These are phyloP conservation scores for Triplophysa yarkandensis DNA, from an alignment of 2,797 vertebrate genomes.

Conservation along the genomic window DNA sequence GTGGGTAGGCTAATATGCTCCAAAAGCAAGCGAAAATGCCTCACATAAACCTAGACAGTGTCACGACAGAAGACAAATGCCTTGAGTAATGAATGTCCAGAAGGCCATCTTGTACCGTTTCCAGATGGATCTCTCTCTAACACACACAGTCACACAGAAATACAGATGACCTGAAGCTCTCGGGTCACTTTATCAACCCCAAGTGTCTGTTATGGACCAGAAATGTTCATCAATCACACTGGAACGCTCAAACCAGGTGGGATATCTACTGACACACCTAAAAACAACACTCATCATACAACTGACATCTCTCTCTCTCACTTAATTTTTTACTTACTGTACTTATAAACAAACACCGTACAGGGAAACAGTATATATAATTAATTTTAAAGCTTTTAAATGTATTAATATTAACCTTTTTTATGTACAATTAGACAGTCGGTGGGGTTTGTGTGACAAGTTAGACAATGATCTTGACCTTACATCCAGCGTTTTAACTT, in stretches of 20 bases:
- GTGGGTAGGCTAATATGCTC: background rate
- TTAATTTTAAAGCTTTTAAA: no score
- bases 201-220: slow-evolving; percentile 22
- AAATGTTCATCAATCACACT: slow-evolving; percentile 13
- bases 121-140: slow-evolving; percentile 11
- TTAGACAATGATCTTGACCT: no score
- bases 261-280: slow-evolving; percentile 14
- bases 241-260: slow-evolving; percentile 2
- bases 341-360: no score
- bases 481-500: no score
- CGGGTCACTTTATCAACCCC: slow-evolving; percentile 35
- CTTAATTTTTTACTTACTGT: no score
- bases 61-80: slow-evolving; percentile 41
- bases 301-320: background rate
- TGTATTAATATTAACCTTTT: no score
- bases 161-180: slow-evolving; percentile 36
- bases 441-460: no score
- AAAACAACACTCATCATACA: slow-evolving; percentile 12
- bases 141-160: slow-evolving; percentile 2
- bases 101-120: slow-evolving; percentile 19
- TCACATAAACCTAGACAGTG: background rate
- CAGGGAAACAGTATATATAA: no score
- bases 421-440: no score
- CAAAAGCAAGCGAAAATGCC: slow-evolving; percentile 4
- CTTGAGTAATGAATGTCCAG: slow-evolving; percentile 39